Base-by-base conservation (phyloP, 1,140 invertebrate species). In the Drosophila oshimai region DNA sequence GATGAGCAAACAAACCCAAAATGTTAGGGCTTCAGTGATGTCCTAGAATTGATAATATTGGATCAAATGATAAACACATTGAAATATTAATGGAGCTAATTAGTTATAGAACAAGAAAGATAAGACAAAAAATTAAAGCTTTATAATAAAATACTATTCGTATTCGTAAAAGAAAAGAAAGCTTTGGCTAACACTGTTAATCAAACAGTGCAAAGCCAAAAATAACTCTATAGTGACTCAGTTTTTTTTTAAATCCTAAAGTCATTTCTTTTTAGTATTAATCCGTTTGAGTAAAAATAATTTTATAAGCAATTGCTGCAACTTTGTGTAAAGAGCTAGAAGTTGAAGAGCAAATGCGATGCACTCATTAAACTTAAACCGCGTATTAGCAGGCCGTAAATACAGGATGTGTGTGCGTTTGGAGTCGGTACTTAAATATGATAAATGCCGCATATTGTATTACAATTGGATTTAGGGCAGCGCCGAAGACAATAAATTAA, bases 391-490 rank as follows among this genome's bases (percentile, higher is more conserved):
- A 87, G 83, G 44, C 81, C 73, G 42, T 87, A 87, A 87, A 87
- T 87, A 71, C 55, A 81, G 81, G 73, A 75, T 86, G 60, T 68
- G 80, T 69, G 73, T 73, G 57, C 28, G 29, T 86, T 71, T 75
- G 49, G 61, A 81, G 57, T 65, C 77, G 73, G 69, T 73, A 65
- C 58, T 87, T 87, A 88, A 87, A 87, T 80, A 88, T 87, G 81
- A 88, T 87, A 88, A 87, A 87, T 87, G 81, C 83, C 9, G 50
- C 31, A 51, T 81, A 87, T 87, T 81, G 76, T 74, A 81, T 87
- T 87, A 77, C 81, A 81, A 75, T 87, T 81, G 81, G 81, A 87
- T 87, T 87, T 81, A 74, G 81, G 81, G 76, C 81, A 81, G 58
- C 36, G 64, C 69, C 72, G 81, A 76, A 87, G 62, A 87, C 68